A percentile compares a stretch with the other conserved stretches of the same genome.
phyloP scores from a whole-genome alignment of 2,888 invertebrate genomes.

The Terebella lapidaria region DNA sequence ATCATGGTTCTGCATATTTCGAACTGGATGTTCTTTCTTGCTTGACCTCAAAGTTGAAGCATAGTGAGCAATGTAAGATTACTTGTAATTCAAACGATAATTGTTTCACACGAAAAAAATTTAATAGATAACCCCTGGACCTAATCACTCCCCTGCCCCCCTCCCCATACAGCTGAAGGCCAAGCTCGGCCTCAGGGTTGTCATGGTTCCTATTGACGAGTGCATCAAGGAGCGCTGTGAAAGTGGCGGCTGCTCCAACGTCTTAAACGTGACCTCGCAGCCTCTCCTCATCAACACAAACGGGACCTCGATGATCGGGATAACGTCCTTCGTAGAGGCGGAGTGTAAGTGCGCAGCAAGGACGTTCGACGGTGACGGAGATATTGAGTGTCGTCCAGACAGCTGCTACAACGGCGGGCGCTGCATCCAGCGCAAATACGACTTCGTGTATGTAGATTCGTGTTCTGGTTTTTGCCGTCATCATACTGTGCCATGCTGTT shows the following conservation, averaged over 20 bases:
- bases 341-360: constrained; percentile 91
- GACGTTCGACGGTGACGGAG: constrained; percentile 75
- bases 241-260: constrained; percentile 85
- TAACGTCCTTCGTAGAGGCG: constrained; percentile 84
- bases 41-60: no score
- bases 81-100: no score
- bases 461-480: no score
- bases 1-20: no score
- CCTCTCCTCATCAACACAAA: constrained; percentile 87
- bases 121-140: no score
- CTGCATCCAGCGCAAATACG: constrained; percentile 61
- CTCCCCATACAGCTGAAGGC: constrained; percentile 65
- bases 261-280: constrained; percentile 60
- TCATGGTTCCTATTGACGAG: constrained; percentile 89
- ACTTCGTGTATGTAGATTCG: constrained; percentile 16
- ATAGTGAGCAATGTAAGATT: no score
- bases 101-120: no score
- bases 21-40: no score
- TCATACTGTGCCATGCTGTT: no score
- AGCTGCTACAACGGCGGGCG: constrained; percentile 90
- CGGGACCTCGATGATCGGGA: constrained; percentile 92
- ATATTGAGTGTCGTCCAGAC: constrained; percentile 61
- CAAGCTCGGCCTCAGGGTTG: constrained; percentile 90
- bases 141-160: background rate
- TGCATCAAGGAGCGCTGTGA: constrained; percentile 46